Conservation (phyloP, 2,888 invertebrate genomes). For the Cyaniris semiargus region DNA sequence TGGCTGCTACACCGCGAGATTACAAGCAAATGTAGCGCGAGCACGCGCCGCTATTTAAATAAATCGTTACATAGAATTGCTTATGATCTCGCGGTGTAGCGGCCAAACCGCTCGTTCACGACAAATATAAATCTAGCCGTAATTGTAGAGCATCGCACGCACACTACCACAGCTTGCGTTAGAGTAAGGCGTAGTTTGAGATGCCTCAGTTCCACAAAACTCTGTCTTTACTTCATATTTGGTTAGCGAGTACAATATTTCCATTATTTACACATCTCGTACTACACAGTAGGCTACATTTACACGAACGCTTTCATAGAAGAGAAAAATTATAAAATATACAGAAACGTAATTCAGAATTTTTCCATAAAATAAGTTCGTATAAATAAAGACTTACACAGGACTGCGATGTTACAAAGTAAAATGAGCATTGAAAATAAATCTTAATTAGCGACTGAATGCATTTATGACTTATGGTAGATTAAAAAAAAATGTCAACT, state of each 20-base stretch:
- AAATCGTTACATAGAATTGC: no score
- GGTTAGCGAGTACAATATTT: background rate
- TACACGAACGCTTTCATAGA: background rate
- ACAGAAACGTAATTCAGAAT: background rate
- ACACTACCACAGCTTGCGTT: no score
- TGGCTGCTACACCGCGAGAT: no score
- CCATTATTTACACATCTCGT: slow-evolving; percentile 17
- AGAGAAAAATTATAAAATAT: background rate
- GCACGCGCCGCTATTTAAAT: no score
- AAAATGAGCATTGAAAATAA: background rate
- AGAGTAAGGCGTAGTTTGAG: background rate
- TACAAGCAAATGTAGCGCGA: no score
- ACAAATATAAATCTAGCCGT: no score
- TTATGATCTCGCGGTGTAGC: no score
- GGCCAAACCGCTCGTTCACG: no score
- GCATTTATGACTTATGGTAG: background rate
- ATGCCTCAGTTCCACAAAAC: background rate
- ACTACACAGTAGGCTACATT: background rate
- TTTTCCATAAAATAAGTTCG: background rate
- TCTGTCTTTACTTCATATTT: background rate
- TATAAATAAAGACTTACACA: slow-evolving; percentile 8
- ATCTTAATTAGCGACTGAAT: background rate
- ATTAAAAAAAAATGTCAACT: background rate
- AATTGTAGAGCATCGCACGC: no score
- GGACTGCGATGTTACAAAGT: background rate